Percentiles rank a stretch among this genome's conserved stretches.
phyloP scores from a whole-genome alignment of 2,888 invertebrate genomes.

The Ametastegia equiseti region DNA sequence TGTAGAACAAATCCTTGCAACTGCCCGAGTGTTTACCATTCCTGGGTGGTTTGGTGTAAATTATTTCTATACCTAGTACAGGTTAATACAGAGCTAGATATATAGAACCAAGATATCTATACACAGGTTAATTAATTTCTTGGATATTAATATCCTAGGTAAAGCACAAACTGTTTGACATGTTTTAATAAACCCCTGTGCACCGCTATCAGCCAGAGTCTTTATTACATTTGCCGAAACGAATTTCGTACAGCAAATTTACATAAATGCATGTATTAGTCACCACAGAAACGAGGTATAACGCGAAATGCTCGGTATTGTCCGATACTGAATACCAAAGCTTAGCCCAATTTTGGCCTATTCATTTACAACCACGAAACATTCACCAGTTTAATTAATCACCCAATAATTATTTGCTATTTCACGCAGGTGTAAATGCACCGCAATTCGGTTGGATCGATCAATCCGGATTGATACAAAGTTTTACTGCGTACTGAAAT shows the following conservation, averaged over 20 bases:
- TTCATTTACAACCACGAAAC: neutral
- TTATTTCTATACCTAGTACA: neutral
- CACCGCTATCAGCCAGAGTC: neutral
- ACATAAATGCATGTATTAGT: slow-evolving; percentile 15
- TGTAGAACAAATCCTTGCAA: slow-evolving; percentile 2
- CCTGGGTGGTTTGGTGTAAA: neutral
- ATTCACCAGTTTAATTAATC: neutral
- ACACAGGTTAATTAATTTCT: neutral
- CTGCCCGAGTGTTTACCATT: neutral
- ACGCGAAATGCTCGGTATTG: neutral
- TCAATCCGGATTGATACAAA: neutral
- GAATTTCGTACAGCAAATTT: neutral
- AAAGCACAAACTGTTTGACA: neutral
- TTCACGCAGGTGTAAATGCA: neutral
- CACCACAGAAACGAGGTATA: neutral
- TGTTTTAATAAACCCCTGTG: slow-evolving; percentile 9
- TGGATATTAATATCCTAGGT: neutral
- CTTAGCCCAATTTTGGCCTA: neutral
- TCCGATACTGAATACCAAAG: neutral
- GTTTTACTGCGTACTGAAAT: too few relatives aligned
- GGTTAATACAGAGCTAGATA: neutral
- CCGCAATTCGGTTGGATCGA: neutral
- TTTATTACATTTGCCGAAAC: slow-evolving; percentile 4
- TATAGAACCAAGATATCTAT: too few relatives aligned
- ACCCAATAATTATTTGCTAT: slow-evolving; percentile 6